phyloP scores from a whole-genome alignment of 2,113 vertebrate species.

The Arothron firmamentum region DNA sequence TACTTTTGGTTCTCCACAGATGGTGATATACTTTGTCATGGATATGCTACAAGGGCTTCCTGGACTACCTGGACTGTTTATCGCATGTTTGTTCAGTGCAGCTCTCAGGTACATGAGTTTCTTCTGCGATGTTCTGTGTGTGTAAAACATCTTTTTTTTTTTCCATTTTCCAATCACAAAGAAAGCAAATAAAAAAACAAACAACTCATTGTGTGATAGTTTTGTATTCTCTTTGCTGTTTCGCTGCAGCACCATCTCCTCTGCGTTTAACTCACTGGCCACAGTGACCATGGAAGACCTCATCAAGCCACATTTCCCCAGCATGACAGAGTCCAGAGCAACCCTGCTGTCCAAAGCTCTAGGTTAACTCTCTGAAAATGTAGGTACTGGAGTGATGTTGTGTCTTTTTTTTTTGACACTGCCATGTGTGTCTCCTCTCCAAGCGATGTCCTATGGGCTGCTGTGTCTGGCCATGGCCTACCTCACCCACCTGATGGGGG shows the following conservation, averaged over 20 bases:
- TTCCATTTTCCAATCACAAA: background rate
- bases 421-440: conserved; percentile 9
- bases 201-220: too few species aligned
- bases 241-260: conserved; percentile 87
- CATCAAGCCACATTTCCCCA: conserved; percentile 80
- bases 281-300: conserved; percentile 94
- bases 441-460: conserved; percentile 86
- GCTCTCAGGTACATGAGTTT: conserved; percentile 80
- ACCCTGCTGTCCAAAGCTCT: conserved; percentile 83
- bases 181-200: background rate
- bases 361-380: conserved; percentile 65
- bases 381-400: too few species aligned
- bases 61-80: conserved; percentile 89
- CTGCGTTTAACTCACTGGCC: conserved; percentile 91
- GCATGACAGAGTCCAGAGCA: conserved; percentile 77
- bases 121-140: background rate
- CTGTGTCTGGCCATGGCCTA: conserved; percentile 92
- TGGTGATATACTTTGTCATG: conserved; percentile 94
- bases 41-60: conserved; percentile 84
- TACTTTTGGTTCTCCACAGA: conserved; percentile 62
- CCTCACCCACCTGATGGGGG: conserved; percentile 83
- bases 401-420: background rate
- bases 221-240: background rate
- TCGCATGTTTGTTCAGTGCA: conserved; percentile 94
- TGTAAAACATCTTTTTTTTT: background rate